Evolutionary conservation across 2,113 vertebrate species (phyloP).

Genomic region (Pleuronectes platessa): DNA sequence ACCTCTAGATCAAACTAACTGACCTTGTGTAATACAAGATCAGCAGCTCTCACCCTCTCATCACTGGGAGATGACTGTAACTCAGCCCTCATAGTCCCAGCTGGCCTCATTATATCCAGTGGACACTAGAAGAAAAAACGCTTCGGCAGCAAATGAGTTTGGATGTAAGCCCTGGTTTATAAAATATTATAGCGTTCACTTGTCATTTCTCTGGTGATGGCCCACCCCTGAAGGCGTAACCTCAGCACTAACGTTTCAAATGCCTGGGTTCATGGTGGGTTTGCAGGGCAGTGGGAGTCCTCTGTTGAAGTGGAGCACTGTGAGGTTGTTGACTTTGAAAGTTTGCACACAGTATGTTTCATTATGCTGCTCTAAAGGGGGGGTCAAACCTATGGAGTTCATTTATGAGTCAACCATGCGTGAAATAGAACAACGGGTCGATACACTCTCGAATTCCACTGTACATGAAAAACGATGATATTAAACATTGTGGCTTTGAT

Average conservation of each 20-base stretch:
- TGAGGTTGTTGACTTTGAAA: background rate
- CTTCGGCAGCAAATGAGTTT: background rate
- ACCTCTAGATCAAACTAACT: background rate
- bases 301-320: background rate
- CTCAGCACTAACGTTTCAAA: background rate
- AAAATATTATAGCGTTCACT: background rate
- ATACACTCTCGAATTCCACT: background rate
- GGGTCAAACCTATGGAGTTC: slow-evolving; percentile 3
- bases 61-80: background rate
- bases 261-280: background rate
- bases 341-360: background rate
- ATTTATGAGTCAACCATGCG: background rate
- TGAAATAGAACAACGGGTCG: slow-evolving; percentile 1
- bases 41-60: background rate
- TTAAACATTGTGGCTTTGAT: background rate
- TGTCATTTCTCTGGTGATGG: background rate
- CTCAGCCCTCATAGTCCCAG: background rate
- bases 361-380: background rate
- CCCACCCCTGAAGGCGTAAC: background rate
- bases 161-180: background rate
- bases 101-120: slow-evolving; percentile 1
- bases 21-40: background rate
- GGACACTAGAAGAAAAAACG: background rate
- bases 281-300: background rate
- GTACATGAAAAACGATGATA: background rate